These are phyloP conservation scores for Leuciscus idus DNA, from an alignment of 2,113 vertebrate species.

Conservation along the genomic window DNA sequence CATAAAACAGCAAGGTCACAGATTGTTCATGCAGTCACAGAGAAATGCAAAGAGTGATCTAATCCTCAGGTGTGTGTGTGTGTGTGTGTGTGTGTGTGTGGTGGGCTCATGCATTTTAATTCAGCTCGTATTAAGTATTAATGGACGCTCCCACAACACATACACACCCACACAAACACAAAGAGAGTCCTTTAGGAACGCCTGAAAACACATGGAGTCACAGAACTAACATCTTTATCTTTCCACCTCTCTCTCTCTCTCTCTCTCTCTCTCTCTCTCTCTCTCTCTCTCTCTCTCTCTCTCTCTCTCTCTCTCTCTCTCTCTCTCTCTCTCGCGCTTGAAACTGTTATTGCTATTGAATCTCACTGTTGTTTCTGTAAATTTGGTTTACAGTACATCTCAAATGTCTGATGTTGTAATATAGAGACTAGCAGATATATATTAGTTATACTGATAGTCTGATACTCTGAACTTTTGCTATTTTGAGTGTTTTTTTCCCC, in stretches of 20 bases:
- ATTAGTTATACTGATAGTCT: background rate
- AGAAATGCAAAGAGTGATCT: background rate
- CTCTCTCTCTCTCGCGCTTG: background rate
- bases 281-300: background rate
- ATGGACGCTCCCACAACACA: constrained; percentile 1
- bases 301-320: background rate
- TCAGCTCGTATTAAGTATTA: constrained; percentile 28
- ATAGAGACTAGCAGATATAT: background rate
- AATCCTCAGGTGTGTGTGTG: background rate
- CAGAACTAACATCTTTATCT: background rate
- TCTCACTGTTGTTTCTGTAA: background rate
- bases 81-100: background rate
- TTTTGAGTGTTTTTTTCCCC: background rate
- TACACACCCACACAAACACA: background rate
- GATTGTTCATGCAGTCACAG: constrained; percentile 3
- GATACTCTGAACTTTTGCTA: background rate
- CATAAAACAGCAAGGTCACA: constrained; percentile 3
- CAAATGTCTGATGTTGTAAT: background rate
- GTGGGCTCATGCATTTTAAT: constrained; percentile 24
- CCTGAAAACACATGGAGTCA: constrained; percentile 5
- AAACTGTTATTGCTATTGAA: constrained; percentile 1
- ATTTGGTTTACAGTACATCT: background rate
- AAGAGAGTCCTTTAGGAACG: background rate
- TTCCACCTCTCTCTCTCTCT: background rate
- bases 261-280: background rate